phyloP scores from a whole-genome alignment of 1,140 invertebrate species.

The Lycorma delicatula region DNA sequence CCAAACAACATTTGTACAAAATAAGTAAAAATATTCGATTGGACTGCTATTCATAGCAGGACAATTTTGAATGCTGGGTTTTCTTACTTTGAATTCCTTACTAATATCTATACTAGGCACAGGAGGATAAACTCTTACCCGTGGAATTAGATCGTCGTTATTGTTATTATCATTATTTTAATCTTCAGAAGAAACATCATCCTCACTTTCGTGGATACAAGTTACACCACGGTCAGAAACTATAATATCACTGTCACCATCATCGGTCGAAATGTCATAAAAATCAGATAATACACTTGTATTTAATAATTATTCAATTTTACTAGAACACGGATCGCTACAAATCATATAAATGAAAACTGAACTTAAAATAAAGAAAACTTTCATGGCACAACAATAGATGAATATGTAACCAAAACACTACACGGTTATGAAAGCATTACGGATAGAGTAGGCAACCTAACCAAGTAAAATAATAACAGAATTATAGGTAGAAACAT shows the following conservation, averaged over 20 bases:
- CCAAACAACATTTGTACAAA: background rate
- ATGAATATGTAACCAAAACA: no score
- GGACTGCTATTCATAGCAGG: background rate
- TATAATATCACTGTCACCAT: background rate
- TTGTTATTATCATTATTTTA: background rate
- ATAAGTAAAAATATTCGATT: constrained; percentile 1
- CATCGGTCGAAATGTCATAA: no score
- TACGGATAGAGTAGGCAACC: no score
- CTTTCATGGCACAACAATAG: no score
- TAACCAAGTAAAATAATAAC: no score
- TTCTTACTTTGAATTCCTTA: constrained; percentile 3
- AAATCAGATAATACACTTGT: no score
- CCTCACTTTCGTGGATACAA: background rate
- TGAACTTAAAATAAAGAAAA: no score
- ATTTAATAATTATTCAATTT: no score
- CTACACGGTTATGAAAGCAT: no score
- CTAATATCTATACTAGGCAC: background rate
- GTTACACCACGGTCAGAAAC: background rate
- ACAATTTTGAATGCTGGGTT: background rate
- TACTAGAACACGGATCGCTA: no score
- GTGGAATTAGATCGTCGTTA: background rate
- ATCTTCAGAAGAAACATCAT: background rate
- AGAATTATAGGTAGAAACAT: no score
- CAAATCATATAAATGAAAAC: no score
- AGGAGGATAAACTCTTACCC: background rate